Base-by-base conservation (phyloP, 2,113 vertebrate species). In the Vulpes lagopus region DNA sequence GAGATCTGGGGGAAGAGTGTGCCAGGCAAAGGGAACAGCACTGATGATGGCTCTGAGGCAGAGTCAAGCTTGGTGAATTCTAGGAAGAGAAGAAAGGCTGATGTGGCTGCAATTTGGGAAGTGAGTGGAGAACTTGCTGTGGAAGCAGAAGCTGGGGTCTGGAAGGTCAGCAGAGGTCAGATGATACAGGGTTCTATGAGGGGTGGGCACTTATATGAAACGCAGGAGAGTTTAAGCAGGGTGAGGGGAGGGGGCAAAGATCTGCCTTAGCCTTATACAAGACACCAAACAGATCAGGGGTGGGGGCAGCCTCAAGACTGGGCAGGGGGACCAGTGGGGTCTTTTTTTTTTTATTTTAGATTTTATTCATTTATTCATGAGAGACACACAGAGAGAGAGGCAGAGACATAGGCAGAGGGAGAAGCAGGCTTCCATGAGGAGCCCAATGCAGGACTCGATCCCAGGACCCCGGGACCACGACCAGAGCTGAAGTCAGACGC, bases 81-180 rank as follows among this genome's bases (percentile, higher is more conserved):
- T 2, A 64, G 90, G 49, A 64, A 32, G 38, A 76, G 38, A n/a
- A 53, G 49, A 62, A 5, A 5, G n/a, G 25, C 59, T 6, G 2
- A n/a, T 4, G 1, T 32, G 51, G 81, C 64, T 57, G 17, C n/a
- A 11, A 5, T 8, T 2, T 14, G 10, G 65, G 59, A 17, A 51
- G 35, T 55, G 11, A 67, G 2, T 11, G 7, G 15, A 43, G 60
- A 57, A 17, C 5, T 6, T 14, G 8, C 25, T 0, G 0, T 19
- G 38, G 43, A 35, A 35, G 55, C 12, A 51, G 59, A 23, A 20
- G 65, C 23, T 73, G n/a, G 71, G n/a, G 8, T 22, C 43, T 5
- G 11, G 59, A 62, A 74, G 78, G 43, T 19, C 8, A 11, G 15
- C 84, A 51, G 69, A 67, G 14, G 17, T 10, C 53, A 30, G 59